These are phyloP conservation scores for Euwallacea similis DNA, from an alignment of 1,140 invertebrate genomes.

Conservation along the genomic window DNA sequence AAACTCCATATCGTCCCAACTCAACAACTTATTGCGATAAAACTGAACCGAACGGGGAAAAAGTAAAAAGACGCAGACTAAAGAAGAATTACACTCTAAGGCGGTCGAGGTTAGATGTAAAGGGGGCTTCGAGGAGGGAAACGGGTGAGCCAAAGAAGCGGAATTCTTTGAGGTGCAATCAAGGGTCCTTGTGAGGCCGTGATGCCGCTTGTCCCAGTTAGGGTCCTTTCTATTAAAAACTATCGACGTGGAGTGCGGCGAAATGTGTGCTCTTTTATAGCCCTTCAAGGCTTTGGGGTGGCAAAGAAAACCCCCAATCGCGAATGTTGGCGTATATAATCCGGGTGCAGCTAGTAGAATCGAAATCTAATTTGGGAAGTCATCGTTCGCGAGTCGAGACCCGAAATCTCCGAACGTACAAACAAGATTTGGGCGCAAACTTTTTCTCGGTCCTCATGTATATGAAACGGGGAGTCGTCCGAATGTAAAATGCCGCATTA, in stretches of 20 bases:
- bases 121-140: neutral
- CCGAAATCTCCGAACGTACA: neutral
- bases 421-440: slow-evolving; percentile 13
- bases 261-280: neutral
- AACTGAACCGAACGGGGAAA: slow-evolving; percentile 27
- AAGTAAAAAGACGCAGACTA: slow-evolving; percentile 30
- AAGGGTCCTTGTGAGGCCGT: slow-evolving; percentile 23
- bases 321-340: neutral
- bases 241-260: slow-evolving; percentile 13
- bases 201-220: slow-evolving; percentile 26
- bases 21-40: slow-evolving; percentile 35
- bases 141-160: slow-evolving; percentile 23
- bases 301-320: too few relatives aligned
- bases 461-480: slow-evolving; percentile 11
- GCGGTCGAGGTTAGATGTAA: slow-evolving; percentile 5
- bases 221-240: slow-evolving; percentile 27
- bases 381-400: neutral
- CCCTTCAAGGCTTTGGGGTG: too few relatives aligned
- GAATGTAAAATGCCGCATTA: slow-evolving; percentile 15
- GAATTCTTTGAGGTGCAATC: slow-evolving; percentile 37
- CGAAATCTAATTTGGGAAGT: slow-evolving; percentile 4
- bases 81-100: slow-evolving; percentile 30
- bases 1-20: slow-evolving; percentile 23
- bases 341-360: neutral
- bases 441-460: slow-evolving; percentile 12